Conservation (phyloP, 23 tunicate genomes). For the Trididemnum clinides region DNA sequence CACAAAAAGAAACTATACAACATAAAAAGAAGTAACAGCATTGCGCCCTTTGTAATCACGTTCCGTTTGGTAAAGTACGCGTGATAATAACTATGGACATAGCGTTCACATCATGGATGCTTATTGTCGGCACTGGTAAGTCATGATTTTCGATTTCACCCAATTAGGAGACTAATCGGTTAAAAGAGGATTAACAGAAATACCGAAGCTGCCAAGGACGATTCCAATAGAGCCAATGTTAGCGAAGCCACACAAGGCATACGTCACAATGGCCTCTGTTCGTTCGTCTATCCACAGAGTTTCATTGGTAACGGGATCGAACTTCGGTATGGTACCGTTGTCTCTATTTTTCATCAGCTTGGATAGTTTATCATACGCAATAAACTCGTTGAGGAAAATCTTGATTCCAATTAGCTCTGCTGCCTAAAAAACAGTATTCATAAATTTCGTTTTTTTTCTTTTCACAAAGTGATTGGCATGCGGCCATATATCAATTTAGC, state of each 20-base stretch:
- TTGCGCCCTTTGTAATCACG: too few relatives aligned
- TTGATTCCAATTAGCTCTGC: conserved; percentile 77
- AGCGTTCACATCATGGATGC: too few relatives aligned
- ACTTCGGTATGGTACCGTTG: conserved; percentile 50
- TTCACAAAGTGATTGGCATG: too few relatives aligned
- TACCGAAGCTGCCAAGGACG: conserved; percentile 77
- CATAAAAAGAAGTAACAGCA: too few relatives aligned
- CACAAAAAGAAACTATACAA: too few relatives aligned
- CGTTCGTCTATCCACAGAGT: conserved; percentile 62
- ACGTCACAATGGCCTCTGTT: conserved; percentile 79
- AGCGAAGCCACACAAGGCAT: conserved; percentile 84
- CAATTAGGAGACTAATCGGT: too few relatives aligned
- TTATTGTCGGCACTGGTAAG: too few relatives aligned
- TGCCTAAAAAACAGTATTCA: conserved; percentile 36
- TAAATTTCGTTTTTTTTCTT: too few relatives aligned
- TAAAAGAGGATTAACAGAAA: not conserved
- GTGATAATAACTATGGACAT: too few relatives aligned
- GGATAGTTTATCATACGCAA: conserved; percentile 64
- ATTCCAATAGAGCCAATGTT: conserved; percentile 75
- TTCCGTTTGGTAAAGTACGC: too few relatives aligned
- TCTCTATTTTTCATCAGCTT: conserved; percentile 47
- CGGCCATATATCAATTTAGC: too few relatives aligned
- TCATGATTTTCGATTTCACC: too few relatives aligned
- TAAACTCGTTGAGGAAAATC: conserved; percentile 80
- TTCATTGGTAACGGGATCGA: conserved; percentile 36